Evolutionary conservation across 2,797 vertebrate species (phyloP), one percentile per base, ranked within the genome.

Genomic region (Hydrocynus forskahlii): DNA sequence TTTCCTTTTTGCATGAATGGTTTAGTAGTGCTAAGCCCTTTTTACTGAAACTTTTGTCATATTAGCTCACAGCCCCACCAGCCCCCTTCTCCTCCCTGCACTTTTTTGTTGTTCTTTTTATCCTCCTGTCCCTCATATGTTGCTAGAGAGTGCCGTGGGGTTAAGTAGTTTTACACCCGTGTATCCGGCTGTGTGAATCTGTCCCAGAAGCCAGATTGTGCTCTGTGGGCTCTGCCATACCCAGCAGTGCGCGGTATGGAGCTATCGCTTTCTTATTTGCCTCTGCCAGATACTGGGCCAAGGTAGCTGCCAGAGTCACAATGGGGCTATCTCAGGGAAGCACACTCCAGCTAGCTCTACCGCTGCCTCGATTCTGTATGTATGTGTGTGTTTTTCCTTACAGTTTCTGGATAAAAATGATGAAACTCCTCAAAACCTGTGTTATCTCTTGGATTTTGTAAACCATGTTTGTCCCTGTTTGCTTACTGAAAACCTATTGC

Each of bases 201-300:
- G 21, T 76, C 60, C 75, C 76, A 43, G 81, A 55, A 74, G 81
- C 77, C 64, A 83, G 72, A 74, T 68, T 54, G 50, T 21, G 48
- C 55, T 63, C 14, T 55, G 79, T 70, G 78, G 48, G 16, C 17
- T 69, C 38, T 78, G 75, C 75, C 80, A 81, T 77, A 38, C 21
- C 68, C 43, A 66, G 21, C 79, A 63, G 54, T 70, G n/a, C 66
- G 16, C 80, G 23, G 38, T 76, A 40, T 71, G 67, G 68, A 50
- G 68, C 60, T 50, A 50, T 50, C 52, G 63, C 13, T 67, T 45
- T 74, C n/a, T 67, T 21, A 8, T 76, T 76, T 21, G 19, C 59
- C 17, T 64, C 48, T 78, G 71, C 81, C 63, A 74, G 52, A 57
- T 74, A 43, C 52, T 59, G 71, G 23, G 19, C 71, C 29, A 14